A percentile compares a stretch with the other conserved stretches of the same genome.
Evolutionary conservation across 2,113 vertebrate species (phyloP).

Genomic region (Cephalophus harveyi): DNA sequence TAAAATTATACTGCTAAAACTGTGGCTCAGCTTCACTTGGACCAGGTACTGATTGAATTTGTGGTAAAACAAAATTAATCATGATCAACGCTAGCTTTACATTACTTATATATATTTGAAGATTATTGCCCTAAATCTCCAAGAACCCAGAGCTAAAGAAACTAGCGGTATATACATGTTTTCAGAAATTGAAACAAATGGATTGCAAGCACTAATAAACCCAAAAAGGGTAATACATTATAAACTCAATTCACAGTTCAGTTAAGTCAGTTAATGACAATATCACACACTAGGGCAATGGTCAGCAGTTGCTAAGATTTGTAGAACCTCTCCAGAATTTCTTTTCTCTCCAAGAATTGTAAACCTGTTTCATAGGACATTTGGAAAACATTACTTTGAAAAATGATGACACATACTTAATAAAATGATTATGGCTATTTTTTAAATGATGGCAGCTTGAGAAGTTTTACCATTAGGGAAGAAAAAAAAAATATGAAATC

Average conservation of each 20-base stretch:
- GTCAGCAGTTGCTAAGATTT: slow-evolving; percentile 3
- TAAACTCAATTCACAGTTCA: not conserved
- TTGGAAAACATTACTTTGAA: slow-evolving; percentile 63
- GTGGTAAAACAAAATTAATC: not conserved
- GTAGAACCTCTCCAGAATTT: slow-evolving; percentile 15
- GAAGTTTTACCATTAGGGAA: not conserved
- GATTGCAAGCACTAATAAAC: not conserved
- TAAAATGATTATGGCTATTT: slow-evolving; percentile 43
- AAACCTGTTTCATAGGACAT: slow-evolving; percentile 23
- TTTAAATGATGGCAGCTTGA: slow-evolving; percentile 41
- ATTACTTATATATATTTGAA: not conserved
- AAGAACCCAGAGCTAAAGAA: slow-evolving; percentile 19
- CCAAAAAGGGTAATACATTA: not conserved
- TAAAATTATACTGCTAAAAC: not conserved
- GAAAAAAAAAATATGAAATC: not conserved
- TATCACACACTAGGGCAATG: not conserved
- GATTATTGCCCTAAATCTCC: not conserved
- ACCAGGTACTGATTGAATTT: not conserved
- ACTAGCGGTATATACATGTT: not conserved
- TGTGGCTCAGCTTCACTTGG: not conserved
- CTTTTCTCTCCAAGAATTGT: slow-evolving; percentile 1
- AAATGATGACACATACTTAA: slow-evolving; percentile 53
- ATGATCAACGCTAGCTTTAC: not conserved
- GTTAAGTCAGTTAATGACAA: not conserved
- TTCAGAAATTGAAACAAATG: not conserved